Evolutionary conservation across 64 coral and sea anemone species (phyloP), one percentile per base, ranked within the genome.

Genomic region (Montipora capricornis): DNA sequence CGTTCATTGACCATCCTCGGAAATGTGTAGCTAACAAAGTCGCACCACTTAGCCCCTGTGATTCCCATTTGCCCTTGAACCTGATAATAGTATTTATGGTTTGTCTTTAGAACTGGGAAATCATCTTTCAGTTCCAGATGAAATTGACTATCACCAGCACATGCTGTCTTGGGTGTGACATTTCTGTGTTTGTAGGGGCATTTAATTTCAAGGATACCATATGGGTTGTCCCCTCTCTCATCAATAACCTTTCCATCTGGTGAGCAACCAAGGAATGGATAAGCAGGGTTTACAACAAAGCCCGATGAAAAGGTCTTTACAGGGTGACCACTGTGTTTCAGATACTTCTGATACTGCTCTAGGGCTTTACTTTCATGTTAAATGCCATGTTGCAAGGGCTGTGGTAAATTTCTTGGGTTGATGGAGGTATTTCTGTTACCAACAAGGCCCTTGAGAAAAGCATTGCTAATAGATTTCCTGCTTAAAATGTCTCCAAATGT

Each of bases 141-240:
- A 82, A 82, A 91, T 46, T 84, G 57, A 49, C 61, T 48, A 55
- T 82, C 68, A 14, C 79, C 78, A 49, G 59, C 44, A 78, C 46
- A 91, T 81, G 89, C 89, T 82, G 89, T 91, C 46, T 51, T 8
- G n/a, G 89, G 78, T 49, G 45, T 91, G 52, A 91, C 78, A 91
- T 81, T 52, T 76, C 87, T 55, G 44, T 87, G 46, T 76, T 77
- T 77, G 51, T 62, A 89, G 17, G 73, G 73, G 16, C 77, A 82
- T 80, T 91, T 91, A 64, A 91, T 82, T 91, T 91, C 78, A 81
- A 82, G 6, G 11, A 82, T 91, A 19, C 78, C 78, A 73, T 46
- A 91, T 67, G 66, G 78, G 89, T 82, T 67, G 37, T 82, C 46
- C 47, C 19, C 59, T 70, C 75, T 53, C 50, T 71, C 24, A 81